Base-by-base conservation (phyloP, 2,113 vertebrate species). In the Capra hircus region DNA sequence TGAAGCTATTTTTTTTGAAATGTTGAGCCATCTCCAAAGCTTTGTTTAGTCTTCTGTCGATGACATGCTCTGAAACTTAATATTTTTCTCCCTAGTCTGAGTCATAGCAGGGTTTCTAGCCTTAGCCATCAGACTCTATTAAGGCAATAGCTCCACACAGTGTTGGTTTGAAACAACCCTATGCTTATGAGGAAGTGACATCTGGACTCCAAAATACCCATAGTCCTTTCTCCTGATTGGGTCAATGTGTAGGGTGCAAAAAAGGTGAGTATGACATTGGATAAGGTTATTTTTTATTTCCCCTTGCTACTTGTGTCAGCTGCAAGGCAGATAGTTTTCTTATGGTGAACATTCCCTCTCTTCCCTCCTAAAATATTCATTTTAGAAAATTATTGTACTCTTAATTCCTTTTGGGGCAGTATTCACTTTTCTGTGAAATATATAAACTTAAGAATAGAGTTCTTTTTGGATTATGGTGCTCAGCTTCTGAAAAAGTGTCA, bases 61-160 rank as follows among this genome's bases (percentile, higher is more conserved):
- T 50, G 60, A 33, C 19, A 27, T 15, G 8, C 33, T 93, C 10
- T 89, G 84, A 94, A 90, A 40, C 5, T 53, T 55, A 50, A 10
- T 67, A 21, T 91, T 64, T 67, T n/a, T 19, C 40, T 60, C 50
- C 8, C 27, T 27, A 67, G 30, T 82, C 57, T 90, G 96, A 96
- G 78, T 97, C 97, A 95, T 16, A 7, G 16, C 2, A 5, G 43
- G 5, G 16, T 83, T 71, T 86, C 57, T 84, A 93, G 45, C 91
- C 93, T 94, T 93, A 81, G 52, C 15, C 64, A 53, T 57, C 74
- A 89, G 21, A 57, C 23, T 96, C 83, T 82, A 55, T 82, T 91
- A 96, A 96, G 88, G 90, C 97, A 97, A 97, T 25, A 98, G 97
- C 97, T 97, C 96, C 96, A 94, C 98, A 92, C 67, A 97, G 98